phyloP scores from a whole-genome alignment of 2,888 invertebrate genomes.

The Agelastica alni region DNA sequence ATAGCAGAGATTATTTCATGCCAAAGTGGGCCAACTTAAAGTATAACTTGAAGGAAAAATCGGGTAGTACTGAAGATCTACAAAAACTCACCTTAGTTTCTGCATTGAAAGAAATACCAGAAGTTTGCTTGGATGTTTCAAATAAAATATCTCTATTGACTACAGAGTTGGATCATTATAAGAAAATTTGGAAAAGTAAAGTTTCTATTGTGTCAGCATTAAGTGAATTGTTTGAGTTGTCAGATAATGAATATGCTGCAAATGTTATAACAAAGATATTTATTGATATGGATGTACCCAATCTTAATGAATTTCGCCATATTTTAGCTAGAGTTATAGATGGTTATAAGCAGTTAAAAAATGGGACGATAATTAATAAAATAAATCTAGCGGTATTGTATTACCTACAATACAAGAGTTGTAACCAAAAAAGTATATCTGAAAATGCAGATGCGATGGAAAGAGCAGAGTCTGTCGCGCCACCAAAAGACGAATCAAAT shows the following conservation, averaged over 20 bases:
- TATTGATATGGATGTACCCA: slow-evolving; percentile 33
- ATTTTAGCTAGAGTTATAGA: slow-evolving; percentile 29
- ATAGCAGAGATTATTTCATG: slow-evolving; percentile 31
- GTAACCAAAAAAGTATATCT: slow-evolving; percentile 31
- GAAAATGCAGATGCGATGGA: slow-evolving; percentile 44
- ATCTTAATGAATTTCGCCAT: slow-evolving; percentile 34
- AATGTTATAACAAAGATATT: slow-evolving; percentile 39
- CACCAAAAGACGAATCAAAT: slow-evolving; percentile 19
- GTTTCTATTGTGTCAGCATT: slow-evolving; percentile 40
- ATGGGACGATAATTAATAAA: slow-evolving; percentile 14
- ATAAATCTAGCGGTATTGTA: slow-evolving; percentile 40
- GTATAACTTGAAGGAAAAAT: slow-evolving; percentile 30
- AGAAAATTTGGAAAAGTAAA: slow-evolving; percentile 44
- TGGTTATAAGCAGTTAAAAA: slow-evolving; percentile 31
- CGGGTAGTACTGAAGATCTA: slow-evolving; percentile 24
- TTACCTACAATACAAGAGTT: slow-evolving; percentile 39
- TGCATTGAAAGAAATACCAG: slow-evolving; percentile 32
- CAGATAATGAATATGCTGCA: slow-evolving; percentile 34
- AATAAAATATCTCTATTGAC: slow-evolving; percentile 38
- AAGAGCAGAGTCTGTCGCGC: slow-evolving; percentile 20
- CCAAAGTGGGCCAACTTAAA: slow-evolving; percentile 42
- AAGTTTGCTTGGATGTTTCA: slow-evolving; percentile 13
- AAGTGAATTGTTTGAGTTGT: slow-evolving; percentile 37
- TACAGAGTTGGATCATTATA: slow-evolving; percentile 43
- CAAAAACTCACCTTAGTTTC: slow-evolving; percentile 40